phyloP scores from a whole-genome alignment of 2,888 invertebrate genomes.

The Tetragnatha montana region DNA sequence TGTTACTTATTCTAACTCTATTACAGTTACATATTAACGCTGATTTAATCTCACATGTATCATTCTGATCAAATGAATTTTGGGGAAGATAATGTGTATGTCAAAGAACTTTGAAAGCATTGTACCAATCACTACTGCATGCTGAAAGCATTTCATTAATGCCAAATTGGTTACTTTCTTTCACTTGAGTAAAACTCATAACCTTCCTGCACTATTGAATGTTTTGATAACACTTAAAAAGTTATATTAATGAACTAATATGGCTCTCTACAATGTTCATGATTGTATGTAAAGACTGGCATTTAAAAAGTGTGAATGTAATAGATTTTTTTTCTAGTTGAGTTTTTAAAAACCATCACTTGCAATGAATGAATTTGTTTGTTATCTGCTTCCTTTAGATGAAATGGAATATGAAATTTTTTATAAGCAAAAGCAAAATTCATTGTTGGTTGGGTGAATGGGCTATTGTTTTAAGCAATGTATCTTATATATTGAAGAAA shows the following conservation, averaged over 20 bases:
- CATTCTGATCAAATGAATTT: background rate
- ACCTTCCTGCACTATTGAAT: background rate
- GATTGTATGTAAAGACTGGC: background rate
- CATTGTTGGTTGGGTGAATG: conserved; percentile 32
- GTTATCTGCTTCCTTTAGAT: conserved; percentile 9
- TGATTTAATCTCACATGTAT: background rate
- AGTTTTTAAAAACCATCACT: conserved; percentile 18
- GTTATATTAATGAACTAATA: background rate
- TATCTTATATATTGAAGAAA: conserved; percentile 36
- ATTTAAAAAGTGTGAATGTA: conserved; percentile 3
- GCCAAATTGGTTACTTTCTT: background rate
- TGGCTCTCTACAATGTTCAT: background rate
- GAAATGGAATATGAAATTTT: conserved; percentile 28
- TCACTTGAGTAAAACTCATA: background rate
- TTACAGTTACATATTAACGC: background rate
- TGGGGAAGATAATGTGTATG: background rate
- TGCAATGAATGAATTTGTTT: conserved; percentile 35
- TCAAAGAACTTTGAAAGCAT: background rate
- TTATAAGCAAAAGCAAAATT: conserved; percentile 30
- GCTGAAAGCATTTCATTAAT: background rate
- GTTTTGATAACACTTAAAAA: background rate
- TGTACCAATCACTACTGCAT: background rate
- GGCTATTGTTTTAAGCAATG: conserved; percentile 20
- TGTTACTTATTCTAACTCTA: too few relatives aligned
- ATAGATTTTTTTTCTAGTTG: conserved; percentile 8